These are phyloP conservation scores for Eurypyga helias DNA, from an alignment of 2,113 vertebrate genomes.

Conservation along the genomic window DNA sequence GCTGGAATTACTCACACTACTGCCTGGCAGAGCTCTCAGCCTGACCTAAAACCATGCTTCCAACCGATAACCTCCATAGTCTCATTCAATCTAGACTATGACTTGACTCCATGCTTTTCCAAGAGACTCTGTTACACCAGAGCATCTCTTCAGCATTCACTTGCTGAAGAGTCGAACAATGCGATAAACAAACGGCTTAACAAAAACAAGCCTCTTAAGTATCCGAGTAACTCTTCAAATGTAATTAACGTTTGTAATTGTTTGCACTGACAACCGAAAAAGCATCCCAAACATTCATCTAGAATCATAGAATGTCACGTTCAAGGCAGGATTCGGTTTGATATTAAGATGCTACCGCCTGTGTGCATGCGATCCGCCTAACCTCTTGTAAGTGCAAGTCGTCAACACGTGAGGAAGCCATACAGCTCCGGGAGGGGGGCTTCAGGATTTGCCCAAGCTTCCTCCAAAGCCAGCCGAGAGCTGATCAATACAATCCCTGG, in stretches of 20 bases:
- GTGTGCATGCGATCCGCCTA: not conserved
- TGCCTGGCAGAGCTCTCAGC: not conserved
- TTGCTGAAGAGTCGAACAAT: not conserved
- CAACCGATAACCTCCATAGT: not conserved
- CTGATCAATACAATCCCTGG: not conserved
- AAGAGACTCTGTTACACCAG: not conserved
- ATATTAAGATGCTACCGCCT: not conserved
- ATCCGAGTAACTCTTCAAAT: not conserved
- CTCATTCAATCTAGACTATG: not conserved
- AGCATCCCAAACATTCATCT: not conserved
- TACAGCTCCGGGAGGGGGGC: fast-evolving
- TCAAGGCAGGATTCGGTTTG: not conserved
- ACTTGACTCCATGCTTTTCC: not conserved
- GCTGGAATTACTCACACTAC: not conserved
- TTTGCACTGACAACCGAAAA: not conserved
- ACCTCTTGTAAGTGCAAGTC: not conserved
- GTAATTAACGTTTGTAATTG: not conserved
- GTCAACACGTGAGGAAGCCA: not conserved
- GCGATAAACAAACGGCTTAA: not conserved
- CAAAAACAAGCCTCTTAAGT: not conserved
- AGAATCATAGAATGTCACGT: not conserved
- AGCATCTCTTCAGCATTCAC: not conserved
- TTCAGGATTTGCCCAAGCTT: not conserved
- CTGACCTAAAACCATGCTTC: not conserved
- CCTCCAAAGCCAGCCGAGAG: not conserved